These are phyloP conservation scores for Drosophila varians DNA, from an alignment of 1,140 invertebrate species.

Conservation along the genomic window DNA sequence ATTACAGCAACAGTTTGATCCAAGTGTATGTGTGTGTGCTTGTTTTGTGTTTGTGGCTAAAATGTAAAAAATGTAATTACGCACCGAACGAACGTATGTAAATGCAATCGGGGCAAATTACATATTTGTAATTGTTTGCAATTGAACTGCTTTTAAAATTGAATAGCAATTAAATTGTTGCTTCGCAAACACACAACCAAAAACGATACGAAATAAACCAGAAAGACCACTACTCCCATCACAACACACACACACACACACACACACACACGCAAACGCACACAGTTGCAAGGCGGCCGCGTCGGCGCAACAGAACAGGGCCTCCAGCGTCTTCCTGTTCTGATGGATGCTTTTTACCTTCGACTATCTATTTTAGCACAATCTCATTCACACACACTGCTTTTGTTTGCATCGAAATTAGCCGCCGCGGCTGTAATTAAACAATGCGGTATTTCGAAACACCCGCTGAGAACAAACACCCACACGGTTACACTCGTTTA, in stretches of 20 bases:
- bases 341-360: conserved; percentile 23
- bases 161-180: conserved; percentile 69
- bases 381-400: conserved; percentile 43
- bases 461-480: conserved; percentile 30
- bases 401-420: conserved; percentile 33
- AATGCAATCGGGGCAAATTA: conserved; percentile 67
- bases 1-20: conserved; percentile 39
- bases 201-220: conserved; percentile 23
- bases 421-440: conserved; percentile 35
- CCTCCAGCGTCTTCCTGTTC: conserved; percentile 7
- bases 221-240: conserved; percentile 17
- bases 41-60: conserved; percentile 21
- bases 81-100: conserved; percentile 32
- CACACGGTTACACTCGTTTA: conserved; percentile 13
- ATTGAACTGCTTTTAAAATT: conserved; percentile 73
- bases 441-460: conserved; percentile 49
- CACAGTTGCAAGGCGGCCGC: conserved; percentile 38
- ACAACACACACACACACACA: too few species aligned
- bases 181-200: conserved; percentile 39
- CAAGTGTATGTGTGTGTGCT: conserved; percentile 3
- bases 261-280: too few species aligned
- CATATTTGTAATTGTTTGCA: conserved; percentile 68
- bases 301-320: conserved; percentile 29
- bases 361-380: conserved; percentile 32
- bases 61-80: conserved; percentile 76